phyloP scores from a whole-genome alignment of 2,113 vertebrate species.

The Turdus rufiventris region DNA sequence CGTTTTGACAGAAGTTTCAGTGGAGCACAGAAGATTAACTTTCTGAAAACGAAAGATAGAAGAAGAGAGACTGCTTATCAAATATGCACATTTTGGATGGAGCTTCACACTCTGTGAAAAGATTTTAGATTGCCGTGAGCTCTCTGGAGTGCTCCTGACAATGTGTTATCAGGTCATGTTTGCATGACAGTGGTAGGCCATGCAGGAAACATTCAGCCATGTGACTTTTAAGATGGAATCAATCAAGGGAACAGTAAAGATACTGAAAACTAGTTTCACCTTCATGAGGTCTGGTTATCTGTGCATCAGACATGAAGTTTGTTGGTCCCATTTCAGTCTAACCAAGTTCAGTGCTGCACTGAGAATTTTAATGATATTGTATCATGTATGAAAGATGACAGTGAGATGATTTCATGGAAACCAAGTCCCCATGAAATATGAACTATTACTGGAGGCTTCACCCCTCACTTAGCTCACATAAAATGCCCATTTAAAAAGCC shows the following conservation, averaged over 20 bases:
- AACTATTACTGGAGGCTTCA: slow-evolving; percentile 62
- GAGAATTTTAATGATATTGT: slow-evolving; percentile 77
- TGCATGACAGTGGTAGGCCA: slow-evolving; percentile 78
- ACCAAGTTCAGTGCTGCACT: slow-evolving; percentile 61
- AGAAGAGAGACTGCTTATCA: slow-evolving; percentile 72
- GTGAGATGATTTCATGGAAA: slow-evolving; percentile 70
- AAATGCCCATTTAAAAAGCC: slow-evolving; percentile 59
- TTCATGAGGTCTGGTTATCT: slow-evolving; percentile 80
- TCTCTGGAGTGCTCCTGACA: slow-evolving; percentile 76
- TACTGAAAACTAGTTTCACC: slow-evolving; percentile 82
- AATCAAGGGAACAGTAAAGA: slow-evolving; percentile 78
- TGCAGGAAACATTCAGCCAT: slow-evolving; percentile 81
- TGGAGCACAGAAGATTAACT: slow-evolving; percentile 74
- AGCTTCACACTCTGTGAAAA: slow-evolving; percentile 77
- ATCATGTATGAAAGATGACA: slow-evolving; percentile 76
- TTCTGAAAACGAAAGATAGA: slow-evolving; percentile 76
- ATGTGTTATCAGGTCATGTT: slow-evolving; percentile 82
- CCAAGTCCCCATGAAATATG: slow-evolving; percentile 69
- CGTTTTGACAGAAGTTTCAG: slow-evolving; percentile 15
- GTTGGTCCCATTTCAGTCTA: slow-evolving; percentile 73
- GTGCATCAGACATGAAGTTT: slow-evolving; percentile 69
- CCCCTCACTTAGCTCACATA: slow-evolving; percentile 48
- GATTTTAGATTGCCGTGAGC: slow-evolving; percentile 84
- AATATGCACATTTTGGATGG: slow-evolving; percentile 82
- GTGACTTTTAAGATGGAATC: slow-evolving; percentile 77